A percentile compares a stretch with the other conserved stretches of the same genome.
These are phyloP conservation scores for Perognathus longimembris DNA, from an alignment of 2,113 vertebrate species.

Conservation along the genomic window DNA sequence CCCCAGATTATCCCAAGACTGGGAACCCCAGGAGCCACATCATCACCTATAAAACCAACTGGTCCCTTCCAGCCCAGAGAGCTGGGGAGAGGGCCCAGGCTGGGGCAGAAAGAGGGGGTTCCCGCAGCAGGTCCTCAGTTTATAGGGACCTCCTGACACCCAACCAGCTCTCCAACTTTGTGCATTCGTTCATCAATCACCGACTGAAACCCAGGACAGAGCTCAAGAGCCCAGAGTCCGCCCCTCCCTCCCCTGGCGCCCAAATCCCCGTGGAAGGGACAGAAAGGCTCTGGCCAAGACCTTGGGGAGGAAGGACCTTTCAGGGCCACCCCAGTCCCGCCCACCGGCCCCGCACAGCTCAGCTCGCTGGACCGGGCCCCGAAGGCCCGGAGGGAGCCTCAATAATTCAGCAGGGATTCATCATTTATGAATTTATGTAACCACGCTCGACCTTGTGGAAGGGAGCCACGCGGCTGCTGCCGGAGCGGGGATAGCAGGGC, in stretches of 20 bases:
- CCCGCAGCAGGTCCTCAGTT: background rate
- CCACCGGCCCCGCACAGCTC: background rate
- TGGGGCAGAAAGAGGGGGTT: too few relatives aligned
- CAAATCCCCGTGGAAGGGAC: background rate
- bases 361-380: conserved; percentile 19
- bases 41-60: background rate
- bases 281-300: background rate
- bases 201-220: background rate
- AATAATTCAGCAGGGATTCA: conserved; percentile 73
- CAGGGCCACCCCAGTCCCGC: background rate
- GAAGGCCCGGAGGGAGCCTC: background rate
- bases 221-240: background rate
- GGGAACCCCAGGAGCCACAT: background rate
- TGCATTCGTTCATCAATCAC: background rate
- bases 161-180: background rate
- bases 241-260: too few relatives aligned
- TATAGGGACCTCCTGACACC: background rate
- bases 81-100: fast-evolving
- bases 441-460: conserved; percentile 57
- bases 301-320: background rate
- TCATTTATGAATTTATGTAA: conserved; percentile 74
- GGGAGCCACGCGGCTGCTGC: background rate
- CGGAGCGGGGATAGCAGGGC: background rate
- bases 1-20: too few relatives aligned
- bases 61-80: fast-evolving